Evolutionary conservation across 2,888 invertebrate species (phyloP).

Genomic region (Camponotus fellah): DNA sequence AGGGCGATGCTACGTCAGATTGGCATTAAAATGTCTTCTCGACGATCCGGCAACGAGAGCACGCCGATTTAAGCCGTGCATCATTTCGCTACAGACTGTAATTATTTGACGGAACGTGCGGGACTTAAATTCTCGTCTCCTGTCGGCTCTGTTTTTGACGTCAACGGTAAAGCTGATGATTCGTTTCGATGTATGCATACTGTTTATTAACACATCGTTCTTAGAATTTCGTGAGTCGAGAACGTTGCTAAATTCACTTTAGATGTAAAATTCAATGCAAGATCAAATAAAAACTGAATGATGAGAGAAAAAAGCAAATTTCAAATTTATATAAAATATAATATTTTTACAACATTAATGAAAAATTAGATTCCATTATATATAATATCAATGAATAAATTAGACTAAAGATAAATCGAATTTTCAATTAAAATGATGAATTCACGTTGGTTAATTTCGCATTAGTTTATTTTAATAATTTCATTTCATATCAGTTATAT

Average conservation of each 20-base stretch:
- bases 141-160: constrained; percentile 28
- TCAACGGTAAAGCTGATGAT: constrained; percentile 33
- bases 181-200: neutral
- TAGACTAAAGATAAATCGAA: neutral
- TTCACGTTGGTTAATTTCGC: neutral
- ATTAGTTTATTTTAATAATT: neutral
- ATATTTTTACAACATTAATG: neutral
- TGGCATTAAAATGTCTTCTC: constrained; percentile 61
- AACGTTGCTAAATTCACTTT: constrained; percentile 9
- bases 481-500: no score
- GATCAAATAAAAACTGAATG: neutral
- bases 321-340: constrained; percentile 9
- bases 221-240: constrained; percentile 13
- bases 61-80: constrained; percentile 22
- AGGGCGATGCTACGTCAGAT: constrained; percentile 70
- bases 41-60: constrained; percentile 22
- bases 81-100: constrained; percentile 2
- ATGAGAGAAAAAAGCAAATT: neutral
- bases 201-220: constrained; percentile 22
- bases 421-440: neutral
- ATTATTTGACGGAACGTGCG: constrained; percentile 6
- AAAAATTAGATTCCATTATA: neutral
- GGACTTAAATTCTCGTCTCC: neutral
- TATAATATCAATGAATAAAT: neutral
- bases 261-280: neutral